A percentile compares a stretch with the other conserved stretches of the same genome.
Evolutionary conservation across 2,888 invertebrate species (phyloP).

Genomic region (Sesia bembeciformis): DNA sequence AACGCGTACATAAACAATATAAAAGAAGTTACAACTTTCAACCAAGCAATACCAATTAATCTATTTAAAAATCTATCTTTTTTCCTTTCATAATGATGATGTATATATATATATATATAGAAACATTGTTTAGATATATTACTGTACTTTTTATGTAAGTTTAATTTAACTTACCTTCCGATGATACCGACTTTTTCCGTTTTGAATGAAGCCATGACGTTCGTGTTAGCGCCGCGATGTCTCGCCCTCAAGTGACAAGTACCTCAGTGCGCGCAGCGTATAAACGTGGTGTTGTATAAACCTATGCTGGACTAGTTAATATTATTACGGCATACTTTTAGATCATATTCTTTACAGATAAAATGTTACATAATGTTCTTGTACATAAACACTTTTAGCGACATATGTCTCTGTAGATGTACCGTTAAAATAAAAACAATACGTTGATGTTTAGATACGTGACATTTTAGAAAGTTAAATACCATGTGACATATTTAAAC

Average conservation of each 20-base stretch:
- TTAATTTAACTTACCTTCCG: conserved; percentile 76
- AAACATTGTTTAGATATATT: too few species aligned
- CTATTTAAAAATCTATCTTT: neutral
- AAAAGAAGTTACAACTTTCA: too few species aligned
- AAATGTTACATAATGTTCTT: neutral
- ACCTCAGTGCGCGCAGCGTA: too few species aligned
- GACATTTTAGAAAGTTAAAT: neutral
- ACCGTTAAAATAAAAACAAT: neutral
- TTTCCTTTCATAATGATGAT: neutral
- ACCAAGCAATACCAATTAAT: too few species aligned
- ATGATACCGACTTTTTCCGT: conserved; percentile 83
- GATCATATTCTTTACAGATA: neutral
- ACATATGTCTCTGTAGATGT: neutral
- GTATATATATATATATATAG: too few species aligned
- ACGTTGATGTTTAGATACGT: neutral
- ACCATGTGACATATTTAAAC: neutral
- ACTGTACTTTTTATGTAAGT: neutral
- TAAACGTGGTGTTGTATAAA: too few species aligned
- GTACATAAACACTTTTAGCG: neutral
- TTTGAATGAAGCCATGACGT: conserved; percentile 48
- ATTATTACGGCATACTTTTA: neutral
- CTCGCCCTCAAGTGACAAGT: conserved; percentile 26
- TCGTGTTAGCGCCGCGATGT: conserved; percentile 18
- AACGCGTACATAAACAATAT: too few species aligned
- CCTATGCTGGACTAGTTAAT: too few species aligned